Conservation (phyloP, 1,140 invertebrate species). For the Neotoxoptera formosana region DNA sequence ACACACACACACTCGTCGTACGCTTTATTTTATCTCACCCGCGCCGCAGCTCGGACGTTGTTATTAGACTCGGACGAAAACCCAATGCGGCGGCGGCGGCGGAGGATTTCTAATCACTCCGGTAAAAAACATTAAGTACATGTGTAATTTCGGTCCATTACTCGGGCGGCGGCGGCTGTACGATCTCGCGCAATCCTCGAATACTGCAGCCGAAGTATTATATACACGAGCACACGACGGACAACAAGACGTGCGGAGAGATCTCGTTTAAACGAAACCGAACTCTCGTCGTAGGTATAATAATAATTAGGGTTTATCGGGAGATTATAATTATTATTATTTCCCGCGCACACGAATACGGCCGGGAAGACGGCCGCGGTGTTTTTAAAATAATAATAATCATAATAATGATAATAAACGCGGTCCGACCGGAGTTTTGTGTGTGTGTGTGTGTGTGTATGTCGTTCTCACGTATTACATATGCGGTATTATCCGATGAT, state of each 20-base stretch:
- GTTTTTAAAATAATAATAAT: background rate
- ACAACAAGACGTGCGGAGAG: background rate
- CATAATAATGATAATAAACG: background rate
- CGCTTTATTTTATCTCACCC: slow-evolving; percentile 23
- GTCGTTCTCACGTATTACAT: slow-evolving; percentile 45
- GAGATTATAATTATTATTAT: background rate
- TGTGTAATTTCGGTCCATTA: slow-evolving; percentile 57
- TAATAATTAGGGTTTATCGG: slow-evolving; percentile 34
- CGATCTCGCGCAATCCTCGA: background rate
- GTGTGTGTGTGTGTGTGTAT: background rate
- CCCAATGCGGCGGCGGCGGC: background rate
- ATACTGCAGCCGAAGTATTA: no score
- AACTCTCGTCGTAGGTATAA: background rate
- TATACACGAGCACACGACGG: no score
- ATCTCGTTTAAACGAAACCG: background rate
- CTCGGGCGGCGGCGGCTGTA: background rate
- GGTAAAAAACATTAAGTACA: slow-evolving; percentile 56
- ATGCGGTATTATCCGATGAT: background rate
- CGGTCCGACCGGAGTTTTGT: background rate
- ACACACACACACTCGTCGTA: background rate
- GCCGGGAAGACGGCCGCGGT: background rate
- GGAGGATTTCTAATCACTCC: slow-evolving; percentile 55
- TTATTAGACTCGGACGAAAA: slow-evolving; percentile 28
- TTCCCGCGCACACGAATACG: background rate
- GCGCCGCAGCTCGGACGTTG: slow-evolving; percentile 4